These are phyloP conservation scores for Hoplodrina blanda DNA, from an alignment of 2,888 invertebrate genomes.

Conservation along the genomic window DNA sequence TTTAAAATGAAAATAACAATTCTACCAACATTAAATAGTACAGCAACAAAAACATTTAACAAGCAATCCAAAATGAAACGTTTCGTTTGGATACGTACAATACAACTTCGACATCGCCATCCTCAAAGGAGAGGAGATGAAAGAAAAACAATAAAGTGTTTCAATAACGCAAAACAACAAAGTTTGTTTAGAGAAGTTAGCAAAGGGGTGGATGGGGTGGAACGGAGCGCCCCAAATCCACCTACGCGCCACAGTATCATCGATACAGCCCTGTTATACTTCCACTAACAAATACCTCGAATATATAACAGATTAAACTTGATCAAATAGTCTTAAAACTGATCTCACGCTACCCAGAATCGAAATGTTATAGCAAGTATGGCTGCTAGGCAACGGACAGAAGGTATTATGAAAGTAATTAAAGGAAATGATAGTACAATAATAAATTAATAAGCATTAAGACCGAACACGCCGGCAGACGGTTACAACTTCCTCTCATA, in stretches of 20 bases:
- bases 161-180: conserved; percentile 87
- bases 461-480: conserved; percentile 38
- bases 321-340: conserved; percentile 38
- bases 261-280: conserved; percentile 36
- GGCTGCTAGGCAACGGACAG: conserved; percentile 34
- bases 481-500: conserved; percentile 56
- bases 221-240: conserved; percentile 55
- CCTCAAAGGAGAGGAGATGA: conserved; percentile 81
- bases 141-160: conserved; percentile 88
- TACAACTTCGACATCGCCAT: conserved; percentile 68
- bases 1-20: no score
- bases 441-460: conserved; percentile 54
- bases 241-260: conserved; percentile 35
- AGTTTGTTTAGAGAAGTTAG: conserved; percentile 84
- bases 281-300: conserved; percentile 33
- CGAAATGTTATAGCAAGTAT: conserved; percentile 18
- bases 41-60: conserved; percentile 44
- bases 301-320: conserved; percentile 38
- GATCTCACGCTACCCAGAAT: conserved; percentile 32
- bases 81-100: conserved; percentile 70
- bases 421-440: conserved; percentile 51
- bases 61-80: conserved; percentile 67
- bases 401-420: conserved; percentile 41
- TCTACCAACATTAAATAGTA: conserved; percentile 21
- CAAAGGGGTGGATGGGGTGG: conserved; percentile 68